Evolutionary conservation across 92 coral and sea anemone genomes (phyloP), one percentile per base, ranked within the genome.

Genomic region (Porites rus): DNA sequence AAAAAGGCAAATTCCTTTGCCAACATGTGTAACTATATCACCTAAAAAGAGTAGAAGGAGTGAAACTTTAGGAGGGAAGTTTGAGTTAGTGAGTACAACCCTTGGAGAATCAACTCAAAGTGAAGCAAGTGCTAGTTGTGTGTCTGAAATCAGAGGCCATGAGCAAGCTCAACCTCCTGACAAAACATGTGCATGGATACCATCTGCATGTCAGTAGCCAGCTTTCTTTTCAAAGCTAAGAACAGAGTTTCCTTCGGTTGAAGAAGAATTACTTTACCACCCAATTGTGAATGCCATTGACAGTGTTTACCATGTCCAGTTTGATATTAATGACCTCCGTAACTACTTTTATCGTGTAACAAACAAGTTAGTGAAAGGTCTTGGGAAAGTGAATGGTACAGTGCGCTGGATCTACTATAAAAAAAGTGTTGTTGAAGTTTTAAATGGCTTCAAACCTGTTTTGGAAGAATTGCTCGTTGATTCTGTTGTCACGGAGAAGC

Each of bases 201-300:
- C 72, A 20, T 19, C 66, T 9, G 62, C 11, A 56, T 56, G 62
- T 56, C 11, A 56, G 11, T 3, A 1, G 62, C 14, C 62, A 56
- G 62, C 11, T 56, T 56, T 56, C 16, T 3, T 56, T 56, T 56
- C 62, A 56, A 12, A 9, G 16, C 16, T 75, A 58, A 63, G 88
- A 75, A 74, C 84, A 60, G 88, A 74, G 54, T 84, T 68, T 60
- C 88, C 82, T 59, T 64, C 62, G 46, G 81, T 51, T 50, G 72
- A 84, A 60, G 83, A 84, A 60, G 83, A 84, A 25, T 61, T 84
- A 18, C 63, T 84, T 18, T 84, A 74, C 51, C 50, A 84, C 64
- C 88, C 82, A 63, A 84, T 84, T n/a, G 62, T 75, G 20, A 17
- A 74, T 74, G 81, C 88, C 7, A 65, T 84, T 75, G 88, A 60